Percentiles rank a stretch among this genome's conserved stretches.
Evolutionary conservation across 2,797 vertebrate species (phyloP).

Genomic region (Hippoglossus hippoglossus): DNA sequence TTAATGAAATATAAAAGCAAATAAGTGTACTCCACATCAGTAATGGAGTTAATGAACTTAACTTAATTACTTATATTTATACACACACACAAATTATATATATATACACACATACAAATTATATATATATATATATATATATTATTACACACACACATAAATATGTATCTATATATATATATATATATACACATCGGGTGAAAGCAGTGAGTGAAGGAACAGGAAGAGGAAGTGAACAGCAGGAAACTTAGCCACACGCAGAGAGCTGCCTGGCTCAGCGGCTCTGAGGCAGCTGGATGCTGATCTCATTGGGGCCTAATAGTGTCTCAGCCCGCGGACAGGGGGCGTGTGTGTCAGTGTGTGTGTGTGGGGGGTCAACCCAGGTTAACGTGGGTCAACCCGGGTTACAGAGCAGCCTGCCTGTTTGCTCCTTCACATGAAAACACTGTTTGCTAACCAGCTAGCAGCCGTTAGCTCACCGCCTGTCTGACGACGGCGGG

Average conservation of each 20-base stretch:
- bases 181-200: too few species aligned
- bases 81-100: too few species aligned
- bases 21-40: too few species aligned
- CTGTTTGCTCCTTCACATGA: conserved; percentile 17
- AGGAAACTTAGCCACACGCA: conserved; percentile 35
- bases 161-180: too few species aligned
- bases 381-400: conserved; percentile 11
- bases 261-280: conserved; percentile 50
- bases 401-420: conserved; percentile 19
- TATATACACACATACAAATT: too few species aligned
- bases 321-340: background rate
- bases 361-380: too few species aligned
- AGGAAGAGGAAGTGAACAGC: conserved; percentile 44
- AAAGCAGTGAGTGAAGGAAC: conserved; percentile 32
- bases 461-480: conserved; percentile 50
- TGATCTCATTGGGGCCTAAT: conserved; percentile 6
- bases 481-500: conserved; percentile 44
- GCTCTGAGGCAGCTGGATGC: conserved; percentile 30
- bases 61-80: too few species aligned
- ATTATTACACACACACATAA: too few species aligned
- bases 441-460: conserved; percentile 59
- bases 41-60: too few species aligned
- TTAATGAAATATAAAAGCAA: too few species aligned
- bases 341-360: background rate
- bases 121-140: too few species aligned